These are phyloP conservation scores for Temnothorax nylanderi DNA, from an alignment of 1,140 invertebrate genomes.

Conservation along the genomic window DNA sequence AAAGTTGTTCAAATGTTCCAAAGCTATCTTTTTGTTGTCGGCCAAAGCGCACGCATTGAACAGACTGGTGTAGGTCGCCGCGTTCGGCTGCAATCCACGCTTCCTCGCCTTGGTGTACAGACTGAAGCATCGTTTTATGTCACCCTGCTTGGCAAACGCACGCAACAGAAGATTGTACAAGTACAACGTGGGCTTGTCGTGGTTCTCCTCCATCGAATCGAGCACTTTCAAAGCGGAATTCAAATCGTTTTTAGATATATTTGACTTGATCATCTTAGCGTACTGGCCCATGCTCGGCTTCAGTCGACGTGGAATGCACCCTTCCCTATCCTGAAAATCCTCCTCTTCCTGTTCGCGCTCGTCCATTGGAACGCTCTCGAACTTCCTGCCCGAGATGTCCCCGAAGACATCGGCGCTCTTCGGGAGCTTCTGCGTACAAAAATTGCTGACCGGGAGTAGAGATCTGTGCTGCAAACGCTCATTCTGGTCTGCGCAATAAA, in stretches of 20 bases:
- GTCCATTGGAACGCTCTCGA: slow-evolving; percentile 76
- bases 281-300: slow-evolving; percentile 88
- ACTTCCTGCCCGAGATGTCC: slow-evolving; percentile 72
- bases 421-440: slow-evolving; percentile 18
- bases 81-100: slow-evolving; percentile 88
- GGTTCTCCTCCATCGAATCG: slow-evolving; percentile 92
- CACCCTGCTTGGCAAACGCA: slow-evolving; percentile 92
- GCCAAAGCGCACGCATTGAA: slow-evolving; percentile 95
- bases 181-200: slow-evolving; percentile 91
- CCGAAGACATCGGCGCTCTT: slow-evolving; percentile 81
- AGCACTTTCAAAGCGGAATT: slow-evolving; percentile 92
- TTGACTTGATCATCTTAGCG: slow-evolving; percentile 89
- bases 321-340: slow-evolving; percentile 75
- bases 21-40: slow-evolving; percentile 89
- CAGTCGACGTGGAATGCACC: slow-evolving; percentile 58
- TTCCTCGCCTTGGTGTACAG: slow-evolving; percentile 94
- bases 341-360: slow-evolving; percentile 78
- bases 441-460: background rate
- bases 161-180: slow-evolving; percentile 93
- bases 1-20: slow-evolving; percentile 85
- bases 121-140: slow-evolving; percentile 93
- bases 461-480: background rate
- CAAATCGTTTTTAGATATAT: slow-evolving; percentile 87
- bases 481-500: background rate
- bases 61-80: slow-evolving; percentile 92